phyloP scores from a whole-genome alignment of 2,888 invertebrate species.

The Tribolium freemani region DNA sequence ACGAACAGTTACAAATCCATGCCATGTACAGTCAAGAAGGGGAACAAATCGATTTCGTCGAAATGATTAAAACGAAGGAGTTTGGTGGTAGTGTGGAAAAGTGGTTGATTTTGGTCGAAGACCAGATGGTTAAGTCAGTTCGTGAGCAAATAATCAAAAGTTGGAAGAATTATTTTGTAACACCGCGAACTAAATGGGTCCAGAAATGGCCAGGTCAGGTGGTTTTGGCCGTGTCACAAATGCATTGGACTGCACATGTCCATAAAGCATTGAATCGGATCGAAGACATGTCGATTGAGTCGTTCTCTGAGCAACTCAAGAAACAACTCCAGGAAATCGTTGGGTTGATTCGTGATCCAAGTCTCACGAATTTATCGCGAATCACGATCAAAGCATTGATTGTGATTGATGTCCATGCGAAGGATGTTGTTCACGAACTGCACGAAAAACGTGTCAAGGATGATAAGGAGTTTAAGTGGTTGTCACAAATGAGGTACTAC shows the following conservation, averaged over 20 bases:
- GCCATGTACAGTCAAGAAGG: constrained; percentile 92
- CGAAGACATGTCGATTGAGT: constrained; percentile 67
- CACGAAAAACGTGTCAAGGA: constrained; percentile 73
- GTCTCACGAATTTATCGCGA: constrained; percentile 79
- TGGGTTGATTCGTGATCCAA: constrained; percentile 78
- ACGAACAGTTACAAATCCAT: constrained; percentile 89
- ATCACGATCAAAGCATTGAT: constrained; percentile 90
- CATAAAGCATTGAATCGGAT: constrained; percentile 77
- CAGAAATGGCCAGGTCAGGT: constrained; percentile 93
- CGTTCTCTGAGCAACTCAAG: constrained; percentile 72
- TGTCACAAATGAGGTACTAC: constrained; percentile 91
- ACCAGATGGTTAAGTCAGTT: constrained; percentile 86
- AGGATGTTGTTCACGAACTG: constrained; percentile 85
- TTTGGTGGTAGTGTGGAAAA: constrained; percentile 89
- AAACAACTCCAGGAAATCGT: constrained; percentile 82
- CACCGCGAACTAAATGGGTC: constrained; percentile 82
- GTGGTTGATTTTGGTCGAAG: constrained; percentile 93
- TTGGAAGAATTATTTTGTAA: constrained; percentile 74
- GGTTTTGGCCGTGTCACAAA: constrained; percentile 83
- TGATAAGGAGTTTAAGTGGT: constrained; percentile 89
- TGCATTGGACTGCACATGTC: constrained; percentile 87
- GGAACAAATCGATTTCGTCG: constrained; percentile 72
- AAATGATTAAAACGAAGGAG: constrained; percentile 36
- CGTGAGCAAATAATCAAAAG: constrained; percentile 81
- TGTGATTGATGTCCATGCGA: constrained; percentile 90